Conservation (phyloP, 2,113 vertebrate genomes). For the Forbesichthys agassizii region DNA sequence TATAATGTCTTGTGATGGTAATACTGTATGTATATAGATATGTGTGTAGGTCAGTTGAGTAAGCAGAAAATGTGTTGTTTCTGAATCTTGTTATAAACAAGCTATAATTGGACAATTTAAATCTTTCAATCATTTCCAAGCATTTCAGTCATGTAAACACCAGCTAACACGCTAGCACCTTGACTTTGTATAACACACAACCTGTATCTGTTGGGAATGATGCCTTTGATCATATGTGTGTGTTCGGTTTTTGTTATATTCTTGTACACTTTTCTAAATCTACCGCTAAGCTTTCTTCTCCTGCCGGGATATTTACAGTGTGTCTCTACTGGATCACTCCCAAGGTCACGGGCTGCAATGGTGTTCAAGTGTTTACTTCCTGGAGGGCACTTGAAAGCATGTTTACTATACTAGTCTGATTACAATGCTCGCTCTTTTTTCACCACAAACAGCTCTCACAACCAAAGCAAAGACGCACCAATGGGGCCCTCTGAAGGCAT, state of each 20-base stretch:
- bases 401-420: conserved; percentile 45
- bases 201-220: not conserved
- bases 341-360: conserved; percentile 25
- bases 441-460: conserved; percentile 30
- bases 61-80: not conserved
- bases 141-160: too few species aligned
- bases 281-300: not conserved
- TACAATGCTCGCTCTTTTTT: conserved; percentile 10
- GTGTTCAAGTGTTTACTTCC: conserved; percentile 53
- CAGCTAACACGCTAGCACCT: too few species aligned
- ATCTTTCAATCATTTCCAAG: too few species aligned
- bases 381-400: conserved; percentile 36
- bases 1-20: too few species aligned
- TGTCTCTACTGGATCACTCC: conserved; percentile 31
- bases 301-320: conserved; percentile 36
- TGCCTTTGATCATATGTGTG: conserved; percentile 20
- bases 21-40: too few species aligned
- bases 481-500: conserved; percentile 44
- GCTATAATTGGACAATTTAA: not conserved
- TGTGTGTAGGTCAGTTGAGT: not conserved
- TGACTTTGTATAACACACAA: too few species aligned
- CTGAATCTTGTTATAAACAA: not conserved
- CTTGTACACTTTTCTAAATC: conserved; percentile 9
- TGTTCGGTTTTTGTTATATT: conserved; percentile 5
- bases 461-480: conserved; percentile 56